Evolutionary conservation across 2,113 vertebrate genomes (phyloP).

Genomic region (Lucifuga dentata): DNA sequence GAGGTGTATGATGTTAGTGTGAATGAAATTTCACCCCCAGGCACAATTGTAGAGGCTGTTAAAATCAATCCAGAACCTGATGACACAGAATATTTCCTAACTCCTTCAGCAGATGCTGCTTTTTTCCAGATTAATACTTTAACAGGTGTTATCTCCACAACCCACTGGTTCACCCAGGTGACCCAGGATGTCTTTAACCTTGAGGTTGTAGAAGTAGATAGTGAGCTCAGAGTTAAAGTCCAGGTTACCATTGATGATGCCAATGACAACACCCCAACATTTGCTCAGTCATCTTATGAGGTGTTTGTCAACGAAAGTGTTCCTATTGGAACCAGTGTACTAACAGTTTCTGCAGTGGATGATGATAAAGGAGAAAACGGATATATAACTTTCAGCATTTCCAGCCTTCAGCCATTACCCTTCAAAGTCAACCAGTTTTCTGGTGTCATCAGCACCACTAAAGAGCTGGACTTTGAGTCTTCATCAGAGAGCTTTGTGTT

Average conservation of each 20-base stretch:
- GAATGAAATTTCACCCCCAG: slow-evolving; percentile 95
- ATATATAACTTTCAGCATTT: slow-evolving; percentile 97
- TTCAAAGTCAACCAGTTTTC: slow-evolving; percentile 97
- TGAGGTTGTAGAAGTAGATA: slow-evolving; percentile 84
- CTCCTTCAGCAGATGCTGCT: slow-evolving; percentile 83
- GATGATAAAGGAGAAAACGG: slow-evolving; percentile 94
- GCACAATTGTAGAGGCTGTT: slow-evolving; percentile 87
- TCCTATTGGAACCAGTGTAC: slow-evolving; percentile 85
- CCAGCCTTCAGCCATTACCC: slow-evolving; percentile 88
- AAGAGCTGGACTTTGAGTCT: slow-evolving; percentile 95
- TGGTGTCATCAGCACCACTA: slow-evolving; percentile 90
- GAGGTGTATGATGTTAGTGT: slow-evolving; percentile 87
- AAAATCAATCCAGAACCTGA: slow-evolving; percentile 87
- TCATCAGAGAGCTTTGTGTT: slow-evolving; percentile 92
- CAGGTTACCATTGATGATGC: slow-evolving; percentile 89
- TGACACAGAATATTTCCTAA: slow-evolving; percentile 89
- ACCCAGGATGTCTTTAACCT: slow-evolving; percentile 89
- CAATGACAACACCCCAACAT: slow-evolving; percentile 93
- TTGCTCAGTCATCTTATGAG: slow-evolving; percentile 88
- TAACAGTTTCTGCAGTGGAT: slow-evolving; percentile 90
- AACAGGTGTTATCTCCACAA: slow-evolving; percentile 92
- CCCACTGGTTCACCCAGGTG: slow-evolving; percentile 85
- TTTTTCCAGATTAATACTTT: slow-evolving; percentile 91
- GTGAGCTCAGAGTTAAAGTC: slow-evolving; percentile 86
- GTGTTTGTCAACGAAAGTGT: slow-evolving; percentile 93